Evolutionary conservation across 2,113 vertebrate species (phyloP).

Genomic region (Pelobates fuscus): DNA sequence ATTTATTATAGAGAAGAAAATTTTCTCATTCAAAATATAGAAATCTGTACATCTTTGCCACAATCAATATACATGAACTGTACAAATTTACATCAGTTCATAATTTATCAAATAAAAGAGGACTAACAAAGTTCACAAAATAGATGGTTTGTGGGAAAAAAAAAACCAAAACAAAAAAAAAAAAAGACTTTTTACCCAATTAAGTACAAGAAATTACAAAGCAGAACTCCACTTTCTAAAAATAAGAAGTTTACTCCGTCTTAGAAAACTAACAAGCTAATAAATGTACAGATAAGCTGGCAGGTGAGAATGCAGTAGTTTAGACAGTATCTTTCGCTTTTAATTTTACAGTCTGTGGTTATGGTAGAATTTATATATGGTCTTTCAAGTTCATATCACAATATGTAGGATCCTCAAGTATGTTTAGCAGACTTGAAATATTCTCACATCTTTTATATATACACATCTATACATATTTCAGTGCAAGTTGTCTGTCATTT

Average conservation of each 20-base stretch:
- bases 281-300: constrained; percentile 83
- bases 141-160: constrained; percentile 74
- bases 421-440: constrained; percentile 63
- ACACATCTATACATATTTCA: constrained; percentile 80
- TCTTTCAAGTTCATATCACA: constrained; percentile 70
- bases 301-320: constrained; percentile 81
- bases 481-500: constrained; percentile 76
- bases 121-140: constrained; percentile 98
- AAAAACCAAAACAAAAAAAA: constrained; percentile 64
- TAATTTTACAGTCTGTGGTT: constrained; percentile 77
- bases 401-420: constrained; percentile 71
- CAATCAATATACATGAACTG: constrained; percentile 99
- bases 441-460: constrained; percentile 61
- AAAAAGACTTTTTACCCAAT: constrained; percentile 82
- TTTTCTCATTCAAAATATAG: constrained; percentile 99
- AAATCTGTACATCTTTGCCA: constrained; percentile 99
- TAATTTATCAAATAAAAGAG: constrained; percentile 97
- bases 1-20: constrained; percentile 99
- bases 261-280: constrained; percentile 86
- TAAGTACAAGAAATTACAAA: constrained; percentile 87
- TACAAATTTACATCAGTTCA: constrained; percentile 99
- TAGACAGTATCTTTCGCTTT: constrained; percentile 78
- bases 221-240: constrained; percentile 86
- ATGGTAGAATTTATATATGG: constrained; percentile 69
- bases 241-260: constrained; percentile 84